Percentiles rank a stretch among this genome's conserved stretches.
Evolutionary conservation across 2,888 invertebrate species (phyloP).

Genomic region (Drosophila mimica): DNA sequence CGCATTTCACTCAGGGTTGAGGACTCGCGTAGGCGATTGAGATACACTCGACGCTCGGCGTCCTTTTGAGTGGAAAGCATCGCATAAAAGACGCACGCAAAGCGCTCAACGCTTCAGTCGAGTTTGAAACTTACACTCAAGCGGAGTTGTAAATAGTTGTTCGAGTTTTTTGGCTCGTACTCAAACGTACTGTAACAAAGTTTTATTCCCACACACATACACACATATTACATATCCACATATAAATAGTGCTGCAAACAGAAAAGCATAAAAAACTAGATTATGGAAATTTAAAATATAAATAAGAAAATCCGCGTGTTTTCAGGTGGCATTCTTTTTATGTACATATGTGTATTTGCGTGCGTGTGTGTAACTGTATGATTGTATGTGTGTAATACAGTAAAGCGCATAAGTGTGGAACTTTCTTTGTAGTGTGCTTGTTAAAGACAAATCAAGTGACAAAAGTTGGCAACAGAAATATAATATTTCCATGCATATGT

Average conservation of each 20-base stretch:
- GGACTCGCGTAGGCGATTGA: slow-evolving; percentile 58
- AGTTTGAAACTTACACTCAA: slow-evolving; percentile 85
- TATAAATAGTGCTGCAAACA: slow-evolving; percentile 19
- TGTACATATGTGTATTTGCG: slow-evolving; percentile 11
- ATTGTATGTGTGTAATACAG: slow-evolving; percentile 32
- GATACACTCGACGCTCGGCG: slow-evolving; percentile 36
- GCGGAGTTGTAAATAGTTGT: slow-evolving; percentile 83
- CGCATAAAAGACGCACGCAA: slow-evolving; percentile 75
- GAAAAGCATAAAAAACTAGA: slow-evolving; percentile 3
- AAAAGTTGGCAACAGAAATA: slow-evolving; percentile 38
- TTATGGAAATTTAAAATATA: slow-evolving; percentile 27
- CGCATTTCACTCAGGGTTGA: slow-evolving; percentile 9
- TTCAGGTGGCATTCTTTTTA: slow-evolving; percentile 15
- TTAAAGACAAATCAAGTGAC: slow-evolving; percentile 43
- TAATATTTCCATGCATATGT: slow-evolving; percentile 30
- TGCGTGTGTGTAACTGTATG: slow-evolving; percentile 21
- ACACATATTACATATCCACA: slow-evolving; percentile 7
- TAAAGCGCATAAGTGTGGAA: slow-evolving; percentile 37
- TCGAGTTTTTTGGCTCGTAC: slow-evolving; percentile 85
- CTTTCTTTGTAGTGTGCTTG: not conserved
- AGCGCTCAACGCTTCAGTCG: slow-evolving; percentile 83
- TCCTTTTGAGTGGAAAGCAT: slow-evolving; percentile 42
- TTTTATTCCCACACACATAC: slow-evolving; percentile 29
- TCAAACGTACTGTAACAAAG: slow-evolving; percentile 83
- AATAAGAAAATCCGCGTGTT: slow-evolving; percentile 36